Conservation (phyloP, 2,888 invertebrate species). For the Branchellion lobata region DNA sequence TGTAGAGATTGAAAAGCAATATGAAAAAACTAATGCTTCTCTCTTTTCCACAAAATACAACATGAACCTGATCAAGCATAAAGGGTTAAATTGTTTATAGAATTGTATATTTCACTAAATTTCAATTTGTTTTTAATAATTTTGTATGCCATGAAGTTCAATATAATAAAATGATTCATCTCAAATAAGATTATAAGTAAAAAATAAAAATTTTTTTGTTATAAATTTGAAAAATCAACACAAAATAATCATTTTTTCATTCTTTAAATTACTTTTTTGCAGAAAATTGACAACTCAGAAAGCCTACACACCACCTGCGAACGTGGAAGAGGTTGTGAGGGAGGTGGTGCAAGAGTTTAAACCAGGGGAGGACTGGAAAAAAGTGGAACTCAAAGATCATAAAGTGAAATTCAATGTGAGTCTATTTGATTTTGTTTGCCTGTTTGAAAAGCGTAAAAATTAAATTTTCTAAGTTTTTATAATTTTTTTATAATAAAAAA, state of each 20-base stretch:
- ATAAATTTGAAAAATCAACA: not conserved
- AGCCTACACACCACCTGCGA: conserved; percentile 71
- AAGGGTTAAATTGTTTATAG: conserved; percentile 28
- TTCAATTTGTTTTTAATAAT: too few species aligned
- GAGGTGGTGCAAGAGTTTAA: conserved; percentile 66
- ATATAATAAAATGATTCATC: too few species aligned
- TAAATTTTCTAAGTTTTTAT: too few species aligned
- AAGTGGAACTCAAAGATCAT: conserved; percentile 50
- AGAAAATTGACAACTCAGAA: conserved; percentile 51
- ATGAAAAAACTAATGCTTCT: not conserved
- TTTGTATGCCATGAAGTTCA: too few species aligned
- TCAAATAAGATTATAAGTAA: too few species aligned
- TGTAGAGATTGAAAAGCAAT: too few species aligned
- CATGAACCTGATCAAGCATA: conserved; percentile 40
- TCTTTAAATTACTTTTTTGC: conserved; percentile 17
- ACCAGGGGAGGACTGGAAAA: conserved; percentile 52
- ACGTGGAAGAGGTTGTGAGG: conserved; percentile 69
- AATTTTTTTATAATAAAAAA: too few species aligned
- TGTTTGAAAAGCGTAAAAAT: too few species aligned
- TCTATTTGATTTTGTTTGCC: not conserved
- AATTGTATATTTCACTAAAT: too few species aligned
- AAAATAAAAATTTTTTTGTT: too few species aligned
- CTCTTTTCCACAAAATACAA: conserved; percentile 38
- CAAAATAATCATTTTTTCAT: not conserved
- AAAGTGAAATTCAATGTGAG: conserved; percentile 66